These are phyloP conservation scores for Xestia rhomboidea DNA, from an alignment of 2,888 invertebrate genomes.

Conservation along the genomic window DNA sequence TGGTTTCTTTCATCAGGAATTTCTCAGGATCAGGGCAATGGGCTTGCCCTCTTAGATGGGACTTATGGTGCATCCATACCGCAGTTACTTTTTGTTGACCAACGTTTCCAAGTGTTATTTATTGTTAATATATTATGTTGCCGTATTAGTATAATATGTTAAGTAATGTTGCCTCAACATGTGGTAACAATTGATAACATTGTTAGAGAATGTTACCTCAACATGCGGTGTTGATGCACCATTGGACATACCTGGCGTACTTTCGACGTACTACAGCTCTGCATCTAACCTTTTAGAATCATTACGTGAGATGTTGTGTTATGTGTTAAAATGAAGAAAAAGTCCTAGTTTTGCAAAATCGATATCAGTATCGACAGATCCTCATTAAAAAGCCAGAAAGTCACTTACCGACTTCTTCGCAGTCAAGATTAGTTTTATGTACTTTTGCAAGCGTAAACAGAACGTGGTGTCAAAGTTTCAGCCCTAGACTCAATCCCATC, in stretches of 20 bases:
- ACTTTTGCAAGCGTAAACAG: slow-evolving; percentile 67
- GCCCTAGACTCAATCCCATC: slow-evolving; percentile 61
- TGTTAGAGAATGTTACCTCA: too few relatives aligned
- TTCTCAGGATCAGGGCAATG: not conserved
- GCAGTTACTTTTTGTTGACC: too few relatives aligned
- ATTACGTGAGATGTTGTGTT: not conserved
- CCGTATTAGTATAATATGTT: too few relatives aligned
- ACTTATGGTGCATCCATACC: too few relatives aligned
- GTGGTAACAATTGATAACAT: too few relatives aligned
- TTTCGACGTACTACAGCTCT: not conserved
- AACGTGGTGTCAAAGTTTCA: slow-evolving; percentile 66
- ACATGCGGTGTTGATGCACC: too few relatives aligned
- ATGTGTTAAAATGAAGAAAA: not conserved
- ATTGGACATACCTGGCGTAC: not conserved
- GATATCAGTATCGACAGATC: slow-evolving; percentile 56
- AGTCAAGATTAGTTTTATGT: slow-evolving; percentile 70
- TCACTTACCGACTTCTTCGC: slow-evolving; percentile 59
- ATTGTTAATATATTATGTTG: too few relatives aligned
- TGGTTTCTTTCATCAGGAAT: not conserved
- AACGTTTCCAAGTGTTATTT: too few relatives aligned
- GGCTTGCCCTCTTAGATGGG: too few relatives aligned
- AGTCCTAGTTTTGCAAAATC: not conserved
- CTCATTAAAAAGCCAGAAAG: slow-evolving; percentile 65
- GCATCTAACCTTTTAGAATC: not conserved
- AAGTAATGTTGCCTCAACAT: too few relatives aligned